These are phyloP conservation scores for Microtus richardsoni DNA, from an alignment of 2,113 vertebrate genomes.

Conservation along the genomic window DNA sequence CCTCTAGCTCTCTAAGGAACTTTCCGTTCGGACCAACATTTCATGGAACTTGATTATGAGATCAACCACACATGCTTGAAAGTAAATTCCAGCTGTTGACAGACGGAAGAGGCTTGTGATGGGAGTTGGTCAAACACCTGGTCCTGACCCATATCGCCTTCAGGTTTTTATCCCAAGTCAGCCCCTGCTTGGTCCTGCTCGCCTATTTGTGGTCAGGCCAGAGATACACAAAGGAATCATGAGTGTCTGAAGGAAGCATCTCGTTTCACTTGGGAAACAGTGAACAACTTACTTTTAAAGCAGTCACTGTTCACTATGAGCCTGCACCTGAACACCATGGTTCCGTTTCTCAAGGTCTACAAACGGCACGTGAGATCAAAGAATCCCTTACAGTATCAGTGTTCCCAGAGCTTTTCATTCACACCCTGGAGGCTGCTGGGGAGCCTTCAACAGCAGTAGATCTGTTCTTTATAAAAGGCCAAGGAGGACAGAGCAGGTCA, in stretches of 20 bases:
- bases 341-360: not conserved
- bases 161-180: not conserved
- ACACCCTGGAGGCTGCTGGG: not conserved
- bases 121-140: not conserved
- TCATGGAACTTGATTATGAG: not conserved
- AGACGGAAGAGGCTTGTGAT: not conserved
- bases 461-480: constrained; percentile 1
- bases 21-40: not conserved
- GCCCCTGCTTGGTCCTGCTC: not conserved
- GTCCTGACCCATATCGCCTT: not conserved
- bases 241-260: not conserved
- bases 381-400: not conserved
- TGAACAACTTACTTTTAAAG: not conserved
- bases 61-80: not conserved
- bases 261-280: not conserved
- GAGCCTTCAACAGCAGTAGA: not conserved
- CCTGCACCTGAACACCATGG: not conserved
- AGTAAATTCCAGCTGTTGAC: not conserved
- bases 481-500: not conserved
- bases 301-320: not conserved
- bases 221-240: not conserved
- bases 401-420: not conserved
- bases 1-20: not conserved
- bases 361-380: not conserved
- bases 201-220: not conserved